These are phyloP conservation scores for Atrina japonica DNA, from an alignment of 2,888 invertebrate species.

Conservation along the genomic window DNA sequence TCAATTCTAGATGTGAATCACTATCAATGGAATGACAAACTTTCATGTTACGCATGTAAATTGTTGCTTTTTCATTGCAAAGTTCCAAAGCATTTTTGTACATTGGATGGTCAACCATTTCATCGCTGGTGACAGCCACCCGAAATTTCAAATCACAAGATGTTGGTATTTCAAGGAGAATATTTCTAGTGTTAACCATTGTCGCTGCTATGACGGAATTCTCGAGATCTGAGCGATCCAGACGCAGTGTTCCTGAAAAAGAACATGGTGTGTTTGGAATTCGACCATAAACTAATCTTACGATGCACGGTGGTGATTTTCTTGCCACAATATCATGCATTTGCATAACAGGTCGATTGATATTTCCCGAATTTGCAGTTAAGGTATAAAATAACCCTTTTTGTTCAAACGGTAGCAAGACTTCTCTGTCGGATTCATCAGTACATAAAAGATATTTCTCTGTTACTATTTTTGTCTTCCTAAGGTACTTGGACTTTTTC, in stretches of 20 bases:
- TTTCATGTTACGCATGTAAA: slow-evolving; percentile 72
- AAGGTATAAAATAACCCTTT: slow-evolving; percentile 67
- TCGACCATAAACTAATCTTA: slow-evolving; percentile 70
- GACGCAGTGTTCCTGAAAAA: slow-evolving; percentile 69
- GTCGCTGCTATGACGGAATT: slow-evolving; percentile 70
- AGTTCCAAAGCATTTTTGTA: slow-evolving; percentile 61
- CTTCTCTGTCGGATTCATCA: slow-evolving; percentile 65
- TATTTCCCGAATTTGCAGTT: slow-evolving; percentile 51
- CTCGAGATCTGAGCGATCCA: slow-evolving; percentile 63
- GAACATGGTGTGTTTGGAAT: slow-evolving; percentile 68
- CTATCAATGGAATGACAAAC: slow-evolving; percentile 59
- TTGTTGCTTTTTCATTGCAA: slow-evolving; percentile 63
- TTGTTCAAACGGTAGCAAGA: slow-evolving; percentile 64
- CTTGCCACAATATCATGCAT: slow-evolving; percentile 66
- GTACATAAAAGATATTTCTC: slow-evolving; percentile 66
- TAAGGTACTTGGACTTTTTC: slow-evolving; percentile 51
- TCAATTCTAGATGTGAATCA: slow-evolving; percentile 15
- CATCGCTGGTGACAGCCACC: slow-evolving; percentile 56
- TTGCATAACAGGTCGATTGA: slow-evolving; percentile 58
- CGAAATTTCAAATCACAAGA: slow-evolving; percentile 61
- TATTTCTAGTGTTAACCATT: slow-evolving; percentile 64
- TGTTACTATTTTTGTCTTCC: slow-evolving; percentile 58
- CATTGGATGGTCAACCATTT: slow-evolving; percentile 51
- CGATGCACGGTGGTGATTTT: slow-evolving; percentile 61
- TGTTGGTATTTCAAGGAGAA: slow-evolving; percentile 71